Conservation (phyloP, 2,888 invertebrate genomes). For the Epistrophe grossulariae region DNA sequence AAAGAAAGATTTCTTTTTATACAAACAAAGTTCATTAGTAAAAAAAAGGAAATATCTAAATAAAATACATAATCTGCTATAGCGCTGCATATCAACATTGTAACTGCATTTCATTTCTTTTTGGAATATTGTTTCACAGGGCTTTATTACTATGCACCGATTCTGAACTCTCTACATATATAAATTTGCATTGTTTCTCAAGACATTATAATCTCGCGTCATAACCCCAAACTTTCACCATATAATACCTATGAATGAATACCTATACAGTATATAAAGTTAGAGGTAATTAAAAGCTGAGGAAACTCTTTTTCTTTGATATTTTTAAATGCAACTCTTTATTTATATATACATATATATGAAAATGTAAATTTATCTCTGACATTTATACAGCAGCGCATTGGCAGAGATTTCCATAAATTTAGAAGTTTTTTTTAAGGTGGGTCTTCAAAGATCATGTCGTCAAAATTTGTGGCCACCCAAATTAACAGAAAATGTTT, state of each 20-base stretch:
- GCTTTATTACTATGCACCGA: background rate
- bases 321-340: background rate
- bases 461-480: background rate
- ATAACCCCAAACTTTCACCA: background rate
- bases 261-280: background rate
- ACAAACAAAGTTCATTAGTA: background rate
- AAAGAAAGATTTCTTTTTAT: background rate
- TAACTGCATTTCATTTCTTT: conserved; percentile 1
- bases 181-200: conserved; percentile 9
- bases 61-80: background rate
- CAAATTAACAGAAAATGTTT: background rate
- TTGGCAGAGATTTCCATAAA: background rate
- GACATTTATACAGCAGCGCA: background rate
- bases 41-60: background rate
- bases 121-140: background rate
- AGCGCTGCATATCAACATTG: background rate
- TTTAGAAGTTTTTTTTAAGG: background rate
- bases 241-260: no score
- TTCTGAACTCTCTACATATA: background rate
- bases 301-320: background rate
- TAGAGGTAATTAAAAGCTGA: background rate
- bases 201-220: conserved; percentile 3
- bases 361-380: background rate
- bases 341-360: background rate
- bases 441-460: background rate